A percentile compares a stretch with the other conserved stretches of the same genome.
Evolutionary conservation across 2,113 vertebrate species (phyloP).

Genomic region (Microcebus lehilahytsara): DNA sequence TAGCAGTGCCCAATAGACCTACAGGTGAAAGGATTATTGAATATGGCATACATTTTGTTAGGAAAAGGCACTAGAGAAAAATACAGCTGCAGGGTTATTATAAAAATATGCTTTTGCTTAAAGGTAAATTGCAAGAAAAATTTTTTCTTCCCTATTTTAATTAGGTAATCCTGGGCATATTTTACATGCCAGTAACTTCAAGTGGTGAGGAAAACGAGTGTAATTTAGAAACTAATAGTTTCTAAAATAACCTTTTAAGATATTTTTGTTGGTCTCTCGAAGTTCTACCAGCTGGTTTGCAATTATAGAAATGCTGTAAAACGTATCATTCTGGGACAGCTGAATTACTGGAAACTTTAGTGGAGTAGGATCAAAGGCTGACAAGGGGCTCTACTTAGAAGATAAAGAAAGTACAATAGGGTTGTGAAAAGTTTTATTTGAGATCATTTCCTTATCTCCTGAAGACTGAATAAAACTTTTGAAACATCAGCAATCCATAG

Average conservation of each 20-base stretch:
- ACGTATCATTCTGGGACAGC: neutral
- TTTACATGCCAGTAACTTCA: constrained; percentile 28
- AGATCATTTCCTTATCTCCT: constrained; percentile 68
- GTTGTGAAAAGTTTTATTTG: constrained; percentile 75
- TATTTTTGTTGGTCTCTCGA: constrained; percentile 57
- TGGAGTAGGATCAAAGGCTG: constrained; percentile 55
- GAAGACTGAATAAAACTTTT: constrained; percentile 72
- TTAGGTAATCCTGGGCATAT: constrained; percentile 35
- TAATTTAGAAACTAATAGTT: constrained; percentile 60
- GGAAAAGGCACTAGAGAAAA: constrained; percentile 64
- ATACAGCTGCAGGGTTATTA: constrained; percentile 22
- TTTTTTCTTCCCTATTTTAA: constrained; percentile 49
- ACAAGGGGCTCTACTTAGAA: constrained; percentile 54
- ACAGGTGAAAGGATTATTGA: constrained; percentile 64
- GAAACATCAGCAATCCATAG: constrained; percentile 65
- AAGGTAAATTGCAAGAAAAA: constrained; percentile 58
- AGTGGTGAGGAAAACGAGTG: neutral
- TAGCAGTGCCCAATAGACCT: constrained; percentile 29
- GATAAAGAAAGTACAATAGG: constrained; percentile 62
- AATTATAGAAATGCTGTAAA: constrained; percentile 1
- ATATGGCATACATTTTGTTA: constrained; percentile 63
- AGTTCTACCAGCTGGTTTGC: constrained; percentile 48
- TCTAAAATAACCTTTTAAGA: constrained; percentile 58
- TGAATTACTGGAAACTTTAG: constrained; percentile 34
- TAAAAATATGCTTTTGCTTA: constrained; percentile 68